Base-by-base conservation (phyloP, 1,140 invertebrate species). In the Marisa cornuarietis region DNA sequence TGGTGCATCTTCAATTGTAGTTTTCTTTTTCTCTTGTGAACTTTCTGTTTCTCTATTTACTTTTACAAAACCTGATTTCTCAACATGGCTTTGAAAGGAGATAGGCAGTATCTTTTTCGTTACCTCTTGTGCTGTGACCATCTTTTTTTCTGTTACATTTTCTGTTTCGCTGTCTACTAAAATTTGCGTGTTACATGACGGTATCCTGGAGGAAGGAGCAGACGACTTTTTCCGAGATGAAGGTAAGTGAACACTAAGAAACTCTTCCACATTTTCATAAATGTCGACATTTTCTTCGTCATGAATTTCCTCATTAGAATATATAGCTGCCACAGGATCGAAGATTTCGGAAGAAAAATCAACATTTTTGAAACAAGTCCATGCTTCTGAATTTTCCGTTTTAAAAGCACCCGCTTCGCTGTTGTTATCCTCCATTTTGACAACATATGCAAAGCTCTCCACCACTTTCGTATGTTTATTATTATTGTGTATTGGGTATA, bases 371-470 rank as follows among this genome's bases (percentile, higher is more conserved):
- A 54, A 51, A 16, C 52, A 26, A 7, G 1, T 22, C 11, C 26
- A 51, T 52, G 31, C 76, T 20, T 18, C 16, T 13, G 18, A 11
- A 24, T 62, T 26, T n/a, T 11, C 24, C 58, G 54, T 14, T 24
- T 68, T 54, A 20, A 51, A 77, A 77, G n/a, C 24, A 63, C 65
- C 65, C 65, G 76, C 65, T 24, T 69, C 65, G 20, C 4, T 63
- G 63, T 14, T 42, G 51, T 77, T 49, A 20, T 77, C 76, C 3
- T 63, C 76, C 76, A 77, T 77, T 31, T 68, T 68, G 65, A 10
- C 13, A 58, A 11, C 4, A 58, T 58, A 58, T 58, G 9, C 54
- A 58, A 58, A 58, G 54, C 16, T 58, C 1, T n/a, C 13, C 1
- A 68, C 0, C 10, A n/a, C 10, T 63, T 68, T 31, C 22, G 65